phyloP scores from a whole-genome alignment of 2,797 vertebrate genomes.

The Crotalus adamanteus region DNA sequence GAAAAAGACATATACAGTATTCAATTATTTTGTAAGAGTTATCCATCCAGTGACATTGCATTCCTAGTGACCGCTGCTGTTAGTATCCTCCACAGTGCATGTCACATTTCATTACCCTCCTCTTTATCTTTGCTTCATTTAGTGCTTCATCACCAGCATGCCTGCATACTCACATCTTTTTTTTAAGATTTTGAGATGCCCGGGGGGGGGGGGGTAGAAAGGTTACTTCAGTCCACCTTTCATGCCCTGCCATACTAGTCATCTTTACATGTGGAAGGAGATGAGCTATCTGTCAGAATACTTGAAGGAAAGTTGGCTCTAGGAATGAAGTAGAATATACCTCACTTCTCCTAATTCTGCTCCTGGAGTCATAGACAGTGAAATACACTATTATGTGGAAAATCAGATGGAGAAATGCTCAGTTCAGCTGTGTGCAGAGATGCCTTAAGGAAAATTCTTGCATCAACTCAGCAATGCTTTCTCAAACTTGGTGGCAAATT shows the following conservation, averaged over 20 bases:
- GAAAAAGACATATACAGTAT: not conserved
- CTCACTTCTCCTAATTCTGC: not conserved
- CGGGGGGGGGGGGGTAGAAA: not conserved
- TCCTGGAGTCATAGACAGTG: not conserved
- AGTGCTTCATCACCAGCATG: not conserved
- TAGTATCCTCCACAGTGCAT: not conserved
- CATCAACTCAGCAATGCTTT: not conserved
- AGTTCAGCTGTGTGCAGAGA: not conserved
- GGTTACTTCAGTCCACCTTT: not conserved
- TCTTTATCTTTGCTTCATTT: not conserved
- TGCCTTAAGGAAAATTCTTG: not conserved
- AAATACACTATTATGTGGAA: not conserved
- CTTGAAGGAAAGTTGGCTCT: not conserved
- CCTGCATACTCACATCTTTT: not conserved
- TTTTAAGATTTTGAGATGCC: not conserved
- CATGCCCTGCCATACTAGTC: not conserved
- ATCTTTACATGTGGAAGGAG: not conserved
- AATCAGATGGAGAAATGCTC: not conserved
- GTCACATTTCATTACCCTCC: not conserved
- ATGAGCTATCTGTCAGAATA: not conserved
- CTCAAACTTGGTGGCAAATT: not conserved
- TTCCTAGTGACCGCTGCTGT: not conserved
- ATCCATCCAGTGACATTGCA: not conserved
- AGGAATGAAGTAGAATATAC: not conserved
- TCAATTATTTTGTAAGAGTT: not conserved